Evolutionary conservation across 2,888 invertebrate genomes (phyloP).

Genomic region (Drosophila formosana): DNA sequence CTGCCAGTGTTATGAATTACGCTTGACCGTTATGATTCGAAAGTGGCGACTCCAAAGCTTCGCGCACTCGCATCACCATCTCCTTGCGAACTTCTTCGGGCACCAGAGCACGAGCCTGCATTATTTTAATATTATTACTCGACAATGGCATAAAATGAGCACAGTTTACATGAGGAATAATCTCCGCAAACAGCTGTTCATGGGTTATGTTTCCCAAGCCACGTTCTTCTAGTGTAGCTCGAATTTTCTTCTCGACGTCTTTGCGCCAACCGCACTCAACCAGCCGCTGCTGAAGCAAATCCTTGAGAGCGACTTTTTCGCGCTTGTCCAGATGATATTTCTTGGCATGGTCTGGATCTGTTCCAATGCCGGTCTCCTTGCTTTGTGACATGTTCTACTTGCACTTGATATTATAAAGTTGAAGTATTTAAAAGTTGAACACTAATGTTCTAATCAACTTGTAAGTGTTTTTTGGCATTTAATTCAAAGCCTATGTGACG

Average conservation of each 20-base stretch:
- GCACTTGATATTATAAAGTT: not conserved
- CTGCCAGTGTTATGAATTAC: not conserved
- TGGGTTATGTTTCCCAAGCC: slow-evolving; percentile 87
- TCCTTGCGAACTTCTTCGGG: slow-evolving; percentile 96
- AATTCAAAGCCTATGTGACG: slow-evolving; percentile 26
- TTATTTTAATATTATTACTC: not conserved
- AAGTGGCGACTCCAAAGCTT: slow-evolving; percentile 31
- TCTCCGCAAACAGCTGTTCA: slow-evolving; percentile 92
- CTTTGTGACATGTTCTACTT: slow-evolving; percentile 44
- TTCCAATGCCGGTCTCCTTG: slow-evolving; percentile 55
- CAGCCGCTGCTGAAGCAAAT: slow-evolving; percentile 90
- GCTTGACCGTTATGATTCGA: not conserved
- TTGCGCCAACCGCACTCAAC: slow-evolving; percentile 98
- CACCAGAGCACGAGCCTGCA: slow-evolving; percentile 91
- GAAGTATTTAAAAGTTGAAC: not conserved
- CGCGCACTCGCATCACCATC: slow-evolving; percentile 87
- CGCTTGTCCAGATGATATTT: slow-evolving; percentile 31
- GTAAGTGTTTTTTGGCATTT: not conserved
- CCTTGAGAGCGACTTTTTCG: slow-evolving; percentile 87
- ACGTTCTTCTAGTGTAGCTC: slow-evolving; percentile 93
- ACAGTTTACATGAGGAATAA: slow-evolving; percentile 88
- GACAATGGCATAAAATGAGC: fast-evolving
- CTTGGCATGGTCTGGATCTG: slow-evolving; percentile 61
- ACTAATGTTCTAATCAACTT: not conserved
- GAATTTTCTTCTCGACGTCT: slow-evolving; percentile 93